Evolutionary conservation across 2,888 invertebrate species (phyloP).

Genomic region (Idaea aversata): DNA sequence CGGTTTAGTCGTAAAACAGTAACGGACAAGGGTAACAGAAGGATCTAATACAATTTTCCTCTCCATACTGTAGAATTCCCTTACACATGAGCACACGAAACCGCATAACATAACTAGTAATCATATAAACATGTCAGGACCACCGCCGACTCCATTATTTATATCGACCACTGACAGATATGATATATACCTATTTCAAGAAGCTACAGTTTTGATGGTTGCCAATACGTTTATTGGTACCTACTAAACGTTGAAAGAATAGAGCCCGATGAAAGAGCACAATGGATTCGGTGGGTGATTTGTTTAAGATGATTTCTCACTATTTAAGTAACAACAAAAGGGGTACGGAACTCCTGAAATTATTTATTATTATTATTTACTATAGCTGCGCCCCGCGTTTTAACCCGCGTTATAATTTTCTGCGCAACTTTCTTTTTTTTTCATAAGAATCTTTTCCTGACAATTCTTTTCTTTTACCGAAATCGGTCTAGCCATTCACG

Average conservation of each 20-base stretch:
- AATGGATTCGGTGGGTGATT: neutral
- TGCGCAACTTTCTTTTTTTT: no score
- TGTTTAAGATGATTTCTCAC: neutral
- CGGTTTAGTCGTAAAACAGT: no score
- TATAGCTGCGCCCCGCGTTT: no score
- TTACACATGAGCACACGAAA: neutral
- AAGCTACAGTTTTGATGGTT: conserved; percentile 5
- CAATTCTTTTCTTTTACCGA: no score
- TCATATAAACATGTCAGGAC: conserved; percentile 12
- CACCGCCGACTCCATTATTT: conserved; percentile 15
- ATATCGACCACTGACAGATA: conserved; percentile 9
- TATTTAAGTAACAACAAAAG: neutral
- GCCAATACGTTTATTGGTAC: conserved; percentile 13
- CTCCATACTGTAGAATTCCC: neutral
- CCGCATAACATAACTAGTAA: neutral
- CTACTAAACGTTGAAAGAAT: conserved; percentile 20
- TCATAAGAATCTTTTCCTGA: no score
- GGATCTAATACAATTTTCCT: neutral
- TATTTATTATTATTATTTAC: no score
- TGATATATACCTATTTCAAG: conserved; percentile 6
- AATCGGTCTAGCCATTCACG: no score
- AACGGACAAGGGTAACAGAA: neutral
- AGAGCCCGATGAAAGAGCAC: conserved; percentile 7
- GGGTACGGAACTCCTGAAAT: no score
- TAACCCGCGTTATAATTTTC: no score